phyloP scores from a whole-genome alignment of 1,140 invertebrate genomes.

The Dendroctonus valens region DNA sequence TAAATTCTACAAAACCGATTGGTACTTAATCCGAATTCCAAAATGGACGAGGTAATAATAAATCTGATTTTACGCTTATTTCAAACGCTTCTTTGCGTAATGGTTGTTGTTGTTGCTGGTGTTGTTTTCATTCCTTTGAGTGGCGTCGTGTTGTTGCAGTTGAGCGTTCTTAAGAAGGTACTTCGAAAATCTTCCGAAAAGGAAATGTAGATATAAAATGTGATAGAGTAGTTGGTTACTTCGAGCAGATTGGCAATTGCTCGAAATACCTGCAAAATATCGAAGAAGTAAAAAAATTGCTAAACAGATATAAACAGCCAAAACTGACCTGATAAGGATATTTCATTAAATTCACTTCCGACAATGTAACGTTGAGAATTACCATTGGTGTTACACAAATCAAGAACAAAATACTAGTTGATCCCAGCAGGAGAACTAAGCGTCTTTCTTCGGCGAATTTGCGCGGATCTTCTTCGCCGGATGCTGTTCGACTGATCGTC shows the following conservation, averaged over 20 bases:
- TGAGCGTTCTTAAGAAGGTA: conserved; percentile 65
- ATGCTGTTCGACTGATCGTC: conserved; percentile 58
- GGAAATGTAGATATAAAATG: conserved; percentile 77
- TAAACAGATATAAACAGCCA: neutral
- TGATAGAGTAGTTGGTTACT: conserved; percentile 73
- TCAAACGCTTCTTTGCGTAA: no score
- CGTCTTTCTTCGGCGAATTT: conserved; percentile 72
- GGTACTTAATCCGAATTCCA: no score
- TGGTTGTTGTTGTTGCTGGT: no score
- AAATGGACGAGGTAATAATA: no score
- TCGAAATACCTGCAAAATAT: conserved; percentile 63
- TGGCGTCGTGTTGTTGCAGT: conserved; percentile 55
- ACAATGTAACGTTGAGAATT: conserved; percentile 68
- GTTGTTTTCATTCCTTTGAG: no score
- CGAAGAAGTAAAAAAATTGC: neutral
- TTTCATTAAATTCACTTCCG: conserved; percentile 59
- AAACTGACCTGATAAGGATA: conserved; percentile 62
- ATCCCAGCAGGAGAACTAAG: conserved; percentile 66
- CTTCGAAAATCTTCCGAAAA: conserved; percentile 75
- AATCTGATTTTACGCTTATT: no score
- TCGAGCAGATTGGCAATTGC: conserved; percentile 72
- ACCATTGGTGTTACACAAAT: conserved; percentile 76
- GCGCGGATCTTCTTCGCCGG: conserved; percentile 60
- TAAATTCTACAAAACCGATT: no score
- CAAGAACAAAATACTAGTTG: conserved; percentile 71